phyloP scores from a whole-genome alignment of 2,888 invertebrate genomes.

The Cybosia mesomella region DNA sequence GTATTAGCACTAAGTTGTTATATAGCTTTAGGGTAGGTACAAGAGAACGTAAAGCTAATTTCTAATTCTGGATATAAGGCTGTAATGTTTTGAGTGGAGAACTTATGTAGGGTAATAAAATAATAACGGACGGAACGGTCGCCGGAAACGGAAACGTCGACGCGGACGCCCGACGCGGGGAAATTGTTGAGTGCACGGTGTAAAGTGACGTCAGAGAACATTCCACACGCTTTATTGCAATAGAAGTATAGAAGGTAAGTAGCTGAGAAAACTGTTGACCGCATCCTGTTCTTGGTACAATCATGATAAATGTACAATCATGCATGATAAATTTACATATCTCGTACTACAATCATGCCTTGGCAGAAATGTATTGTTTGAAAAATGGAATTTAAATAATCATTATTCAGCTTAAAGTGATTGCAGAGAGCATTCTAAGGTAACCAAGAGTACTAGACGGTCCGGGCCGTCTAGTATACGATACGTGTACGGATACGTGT shows the following conservation, averaged over 20 bases:
- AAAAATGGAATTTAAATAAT: background rate
- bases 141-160: slow-evolving; percentile 66
- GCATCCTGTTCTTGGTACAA: background rate
- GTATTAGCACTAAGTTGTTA: background rate
- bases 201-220: slow-evolving; percentile 42
- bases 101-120: slow-evolving; percentile 61
- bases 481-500: no score
- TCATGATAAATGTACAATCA: background rate
- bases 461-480: no score
- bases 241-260: slow-evolving; percentile 4
- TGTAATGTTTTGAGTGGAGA: slow-evolving; percentile 46
- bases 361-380: background rate
- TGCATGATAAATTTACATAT: no score
- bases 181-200: slow-evolving; percentile 58
- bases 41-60: slow-evolving; percentile 12
- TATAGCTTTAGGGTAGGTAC: background rate
- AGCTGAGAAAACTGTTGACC: background rate
- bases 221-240: slow-evolving; percentile 15
- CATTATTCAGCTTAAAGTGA: no score
- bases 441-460: no score
- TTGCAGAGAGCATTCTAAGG: background rate
- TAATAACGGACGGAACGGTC: slow-evolving; percentile 61
- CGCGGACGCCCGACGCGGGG: slow-evolving; percentile 56
- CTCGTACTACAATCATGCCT: background rate
- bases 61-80: slow-evolving; percentile 42